These are phyloP conservation scores for Diuraphis noxia DNA, from an alignment of 1,140 invertebrate genomes.

Conservation along the genomic window DNA sequence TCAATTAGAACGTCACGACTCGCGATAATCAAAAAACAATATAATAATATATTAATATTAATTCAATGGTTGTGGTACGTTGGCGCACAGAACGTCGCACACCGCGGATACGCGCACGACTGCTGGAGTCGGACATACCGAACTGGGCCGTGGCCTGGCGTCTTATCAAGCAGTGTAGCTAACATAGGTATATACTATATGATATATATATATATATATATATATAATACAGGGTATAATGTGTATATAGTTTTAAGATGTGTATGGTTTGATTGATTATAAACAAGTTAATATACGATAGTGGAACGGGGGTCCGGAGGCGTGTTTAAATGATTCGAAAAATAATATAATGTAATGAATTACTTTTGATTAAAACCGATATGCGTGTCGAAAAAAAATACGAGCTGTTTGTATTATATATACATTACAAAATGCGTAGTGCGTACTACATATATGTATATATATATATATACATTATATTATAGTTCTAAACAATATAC, in stretches of 20 bases:
- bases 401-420: conserved; percentile 10
- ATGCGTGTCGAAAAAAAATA: background rate
- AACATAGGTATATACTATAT: no score
- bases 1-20: no score
- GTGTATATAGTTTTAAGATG: background rate
- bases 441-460: background rate
- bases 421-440: background rate
- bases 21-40: no score
- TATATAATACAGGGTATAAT: background rate
- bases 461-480: background rate
- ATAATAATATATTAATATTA: no score
- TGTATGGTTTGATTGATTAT: conserved; percentile 11
- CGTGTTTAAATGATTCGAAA: conserved; percentile 20
- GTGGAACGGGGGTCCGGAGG: background rate
- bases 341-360: conserved; percentile 15
- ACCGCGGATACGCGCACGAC: no score
- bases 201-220: background rate
- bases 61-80: no score
- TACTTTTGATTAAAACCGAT: conserved; percentile 27
- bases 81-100: no score
- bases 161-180: no score
- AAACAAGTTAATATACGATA: conserved; percentile 21
- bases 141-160: no score
- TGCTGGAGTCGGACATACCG: no score
- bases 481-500: background rate